phyloP scores from a whole-genome alignment of 2,113 vertebrate genomes.

The Cromileptes altivelis region DNA sequence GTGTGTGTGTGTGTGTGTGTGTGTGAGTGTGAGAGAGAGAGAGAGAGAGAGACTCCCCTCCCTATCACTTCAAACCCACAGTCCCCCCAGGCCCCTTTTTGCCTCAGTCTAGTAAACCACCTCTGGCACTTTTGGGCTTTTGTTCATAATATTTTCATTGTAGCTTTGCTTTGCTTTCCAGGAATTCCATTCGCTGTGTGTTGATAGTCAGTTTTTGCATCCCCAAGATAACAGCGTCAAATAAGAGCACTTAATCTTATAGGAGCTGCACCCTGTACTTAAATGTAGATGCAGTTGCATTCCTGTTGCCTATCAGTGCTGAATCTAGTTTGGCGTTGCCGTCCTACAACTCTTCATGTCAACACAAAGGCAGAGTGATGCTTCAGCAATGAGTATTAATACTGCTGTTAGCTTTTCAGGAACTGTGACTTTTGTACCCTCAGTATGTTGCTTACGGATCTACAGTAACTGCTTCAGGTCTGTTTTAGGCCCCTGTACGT shows the following conservation, averaged over 20 bases:
- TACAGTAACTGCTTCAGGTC: conserved; percentile 39
- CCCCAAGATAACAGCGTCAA: conserved; percentile 29
- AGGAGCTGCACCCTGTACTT: conserved; percentile 1
- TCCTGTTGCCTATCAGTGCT: not conserved
- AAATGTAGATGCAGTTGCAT: conserved; percentile 21
- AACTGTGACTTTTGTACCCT: not conserved
- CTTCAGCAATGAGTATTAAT: not conserved
- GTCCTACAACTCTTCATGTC: not conserved
- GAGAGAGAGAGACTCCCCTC: conserved; percentile 61
- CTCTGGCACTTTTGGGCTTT: conserved; percentile 73
- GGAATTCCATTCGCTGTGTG: conserved; percentile 59
- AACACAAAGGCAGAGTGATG: not conserved
- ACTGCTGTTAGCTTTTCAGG: not conserved
- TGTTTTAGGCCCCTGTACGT: conserved; percentile 27
- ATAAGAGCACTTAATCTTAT: conserved; percentile 25
- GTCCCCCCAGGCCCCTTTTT: conserved; percentile 68
- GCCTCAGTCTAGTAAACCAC: conserved; percentile 74
- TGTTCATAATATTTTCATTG: conserved; percentile 77
- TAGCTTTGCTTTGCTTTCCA: conserved; percentile 66
- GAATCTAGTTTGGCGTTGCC: not conserved
- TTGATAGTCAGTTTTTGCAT: conserved; percentile 41
- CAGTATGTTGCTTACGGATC: conserved; percentile 2
- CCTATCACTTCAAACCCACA: conserved; percentile 74
- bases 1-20: conserved; percentile 16
- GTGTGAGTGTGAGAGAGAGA: too few species aligned